Conservation (phyloP, 2,888 invertebrate genomes). For the Rutpela maculata region DNA sequence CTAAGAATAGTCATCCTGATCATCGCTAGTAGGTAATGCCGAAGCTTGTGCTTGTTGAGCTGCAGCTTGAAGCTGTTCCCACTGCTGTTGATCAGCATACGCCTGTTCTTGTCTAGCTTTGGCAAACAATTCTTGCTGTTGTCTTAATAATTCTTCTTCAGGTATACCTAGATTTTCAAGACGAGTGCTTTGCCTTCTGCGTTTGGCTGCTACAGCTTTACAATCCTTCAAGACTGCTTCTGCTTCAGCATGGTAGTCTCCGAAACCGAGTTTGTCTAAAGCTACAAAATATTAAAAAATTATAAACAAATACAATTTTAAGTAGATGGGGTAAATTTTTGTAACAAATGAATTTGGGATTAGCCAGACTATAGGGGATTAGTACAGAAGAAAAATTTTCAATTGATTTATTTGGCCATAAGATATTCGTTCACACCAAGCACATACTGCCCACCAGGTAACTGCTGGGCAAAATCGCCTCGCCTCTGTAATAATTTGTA, state of each 20-base stretch:
- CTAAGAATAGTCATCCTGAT: conserved; percentile 66
- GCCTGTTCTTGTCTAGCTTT: conserved; percentile 96
- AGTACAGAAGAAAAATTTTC: too few species aligned
- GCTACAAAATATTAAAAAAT: conserved; percentile 76
- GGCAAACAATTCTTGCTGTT: conserved; percentile 98
- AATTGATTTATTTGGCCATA: too few species aligned
- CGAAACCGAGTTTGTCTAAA: conserved; percentile 92
- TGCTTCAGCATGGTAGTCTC: conserved; percentile 95
- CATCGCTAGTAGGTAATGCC: conserved; percentile 75
- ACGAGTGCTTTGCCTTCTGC: conserved; percentile 94
- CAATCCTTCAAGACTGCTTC: conserved; percentile 96
- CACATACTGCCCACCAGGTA: too few species aligned
- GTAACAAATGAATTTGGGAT: too few species aligned
- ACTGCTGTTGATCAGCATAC: conserved; percentile 93
- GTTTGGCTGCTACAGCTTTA: conserved; percentile 97
- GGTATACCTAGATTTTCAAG: conserved; percentile 99
- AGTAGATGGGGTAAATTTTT: not conserved
- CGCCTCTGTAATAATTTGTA: too few species aligned
- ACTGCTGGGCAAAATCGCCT: too few species aligned
- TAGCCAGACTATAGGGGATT: too few species aligned
- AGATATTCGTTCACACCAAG: too few species aligned
- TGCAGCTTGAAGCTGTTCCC: conserved; percentile 88
- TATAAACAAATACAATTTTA: not conserved
- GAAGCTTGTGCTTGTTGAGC: conserved; percentile 78
- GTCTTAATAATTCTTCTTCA: conserved; percentile 95